A percentile compares a stretch with the other conserved stretches of the same genome.
Evolutionary conservation across 2,888 invertebrate species (phyloP).

Genomic region (Meteorus colon): DNA sequence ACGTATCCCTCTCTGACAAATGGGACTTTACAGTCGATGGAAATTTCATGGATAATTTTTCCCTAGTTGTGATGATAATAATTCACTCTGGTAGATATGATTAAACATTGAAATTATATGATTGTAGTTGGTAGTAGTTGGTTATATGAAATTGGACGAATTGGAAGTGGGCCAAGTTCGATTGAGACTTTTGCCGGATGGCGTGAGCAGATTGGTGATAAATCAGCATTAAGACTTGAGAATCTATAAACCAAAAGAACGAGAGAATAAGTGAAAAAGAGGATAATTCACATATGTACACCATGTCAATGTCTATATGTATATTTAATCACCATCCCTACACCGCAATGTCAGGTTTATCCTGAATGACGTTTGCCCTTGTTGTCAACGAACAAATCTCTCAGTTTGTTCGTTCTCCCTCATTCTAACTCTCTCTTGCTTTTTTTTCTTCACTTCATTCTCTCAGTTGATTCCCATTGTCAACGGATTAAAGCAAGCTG

Average conservation of each 20-base stretch:
- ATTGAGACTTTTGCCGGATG: conserved; percentile 42
- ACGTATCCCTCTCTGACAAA: no score
- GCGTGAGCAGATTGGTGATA: conserved; percentile 42
- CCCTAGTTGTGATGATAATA: neutral
- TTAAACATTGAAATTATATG: conserved; percentile 20
- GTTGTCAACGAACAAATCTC: conserved; percentile 45
- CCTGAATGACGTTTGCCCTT: conserved; percentile 33
- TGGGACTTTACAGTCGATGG: neutral
- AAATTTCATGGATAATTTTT: conserved; percentile 1
- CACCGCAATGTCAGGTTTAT: conserved; percentile 29
- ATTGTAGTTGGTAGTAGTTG: conserved; percentile 12
- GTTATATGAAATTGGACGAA: conserved; percentile 1
- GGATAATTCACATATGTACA: conserved; percentile 14
- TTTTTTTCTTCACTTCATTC: conserved; percentile 7
- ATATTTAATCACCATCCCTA: conserved; percentile 27
- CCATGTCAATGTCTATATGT: conserved; percentile 18
- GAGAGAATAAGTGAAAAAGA: conserved; percentile 3
- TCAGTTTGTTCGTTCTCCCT: conserved; percentile 24
- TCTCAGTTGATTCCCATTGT: conserved; percentile 54
- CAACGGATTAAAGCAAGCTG: conserved; percentile 60
- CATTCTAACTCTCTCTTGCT: neutral
- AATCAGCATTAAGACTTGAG: conserved; percentile 43
- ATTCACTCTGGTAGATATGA: conserved; percentile 10
- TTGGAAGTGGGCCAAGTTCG: conserved; percentile 41
- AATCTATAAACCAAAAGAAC: neutral